Conservation (phyloP, 2,113 vertebrate genomes). For the Oenanthe oenanthe region DNA sequence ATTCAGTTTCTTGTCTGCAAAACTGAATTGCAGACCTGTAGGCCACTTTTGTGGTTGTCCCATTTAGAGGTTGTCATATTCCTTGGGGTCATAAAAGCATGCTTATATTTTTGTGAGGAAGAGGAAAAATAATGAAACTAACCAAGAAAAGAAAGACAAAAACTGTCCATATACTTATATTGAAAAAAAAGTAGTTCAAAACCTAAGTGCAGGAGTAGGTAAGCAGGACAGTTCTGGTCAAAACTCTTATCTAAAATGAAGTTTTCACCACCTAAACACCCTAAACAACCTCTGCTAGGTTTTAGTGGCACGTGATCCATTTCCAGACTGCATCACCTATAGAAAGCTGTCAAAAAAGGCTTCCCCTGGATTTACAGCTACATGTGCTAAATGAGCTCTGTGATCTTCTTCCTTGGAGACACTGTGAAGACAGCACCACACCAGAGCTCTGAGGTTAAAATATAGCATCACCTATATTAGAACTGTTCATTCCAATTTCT, state of each 20-base stretch:
- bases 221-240: background rate
- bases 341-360: background rate
- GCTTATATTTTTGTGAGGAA: background rate
- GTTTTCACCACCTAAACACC: background rate
- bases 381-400: background rate
- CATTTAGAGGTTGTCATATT: background rate
- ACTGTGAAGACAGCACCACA: background rate
- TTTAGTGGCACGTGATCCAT: background rate
- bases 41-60: background rate
- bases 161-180: background rate
- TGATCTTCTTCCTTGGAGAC: background rate
- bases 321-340: background rate
- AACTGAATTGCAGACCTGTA: background rate
- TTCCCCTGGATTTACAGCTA: background rate
- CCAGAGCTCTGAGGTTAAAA: background rate
- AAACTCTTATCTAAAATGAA: background rate
- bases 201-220: background rate
- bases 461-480: background rate
- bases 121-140: rapidly evolving
- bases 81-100: background rate
- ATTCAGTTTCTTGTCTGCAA: background rate
- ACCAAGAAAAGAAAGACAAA: background rate
- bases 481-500: background rate
- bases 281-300: background rate
- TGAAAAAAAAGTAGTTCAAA: background rate